Base-by-base conservation (phyloP, 2,113 vertebrate species). In the Rhineura floridana region DNA sequence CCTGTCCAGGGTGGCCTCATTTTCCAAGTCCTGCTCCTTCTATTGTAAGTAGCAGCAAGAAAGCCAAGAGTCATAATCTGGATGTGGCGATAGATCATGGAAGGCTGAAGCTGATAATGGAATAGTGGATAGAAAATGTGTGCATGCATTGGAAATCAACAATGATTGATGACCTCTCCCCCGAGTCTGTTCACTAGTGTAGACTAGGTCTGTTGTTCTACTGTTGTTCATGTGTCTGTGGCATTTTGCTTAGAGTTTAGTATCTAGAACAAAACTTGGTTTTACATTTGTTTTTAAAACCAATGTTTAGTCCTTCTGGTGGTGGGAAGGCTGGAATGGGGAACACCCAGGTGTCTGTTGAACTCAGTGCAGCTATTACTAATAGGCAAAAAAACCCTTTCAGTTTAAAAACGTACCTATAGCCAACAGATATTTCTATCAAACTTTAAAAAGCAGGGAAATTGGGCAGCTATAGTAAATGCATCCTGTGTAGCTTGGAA, bases 61-160 rank as follows among this genome's bases (percentile, higher is more conserved):
- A 80, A 85, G 86, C 46, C 75, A 42, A 65, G 30, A 90, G 92
- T 94, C 91, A 65, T 86, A 91, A 84, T 90, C 92, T 91, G 93
- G 92, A 95, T 92, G 87, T 92, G 90, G 80, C 55, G 59, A n/a
- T 85, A 88, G 30, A 0, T 91, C 77, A 23, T 81, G 28, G 55
- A 87, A 86, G 76, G 84, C 77, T 11, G 0, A 4, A 0, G 87
- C 76, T 81, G 86, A 69, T 11, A 0, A 3, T 0, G 84, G 79
- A 83, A 91, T 59, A 50, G 33, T 36, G 85, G 48, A 82, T 21
- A 75, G 89, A 83, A 92, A 85, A 30, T 5, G 19, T 84, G 77
- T n/a, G 84, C 55, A n/a, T 63, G 19, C 55, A 65, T 73, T 78
- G 73, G 84, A 76, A 76, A 76, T 63, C 12, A 76, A 23, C 12